Base-by-base conservation (phyloP, 2,797 vertebrate species). In the Danio albolineatus region DNA sequence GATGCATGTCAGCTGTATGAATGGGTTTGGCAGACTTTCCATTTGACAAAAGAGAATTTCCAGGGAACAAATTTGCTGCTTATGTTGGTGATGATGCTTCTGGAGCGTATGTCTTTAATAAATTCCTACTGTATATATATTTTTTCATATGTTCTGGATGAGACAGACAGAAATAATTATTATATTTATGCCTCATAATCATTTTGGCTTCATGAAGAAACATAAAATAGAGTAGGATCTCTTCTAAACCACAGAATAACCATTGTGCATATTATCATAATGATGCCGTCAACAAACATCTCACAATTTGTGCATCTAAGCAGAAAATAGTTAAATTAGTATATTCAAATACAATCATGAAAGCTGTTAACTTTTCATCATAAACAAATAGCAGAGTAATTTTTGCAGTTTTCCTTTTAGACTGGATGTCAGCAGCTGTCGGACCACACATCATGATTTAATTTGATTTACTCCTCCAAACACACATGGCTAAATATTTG, bases 401-500 rank as follows among this genome's bases (percentile, higher is more conserved):
- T 69, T 28, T 16, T n/a, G 21, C n/a, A 8, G n/a, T 19, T 71
- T 51, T 39, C 4, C 6, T 19, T 19, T 51, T 38, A 10, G 16
- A 39, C 7, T 14, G 0, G 28, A 54, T 76, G 14, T 65, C 2
- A 64, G 48, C 17, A 53, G 62, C 8, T 53, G 13, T 53, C 2
- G 28, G 44, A 19, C 60, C 10, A 66, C 64, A 69, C 28, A 49
- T 69, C 43, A 39, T 78, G 21, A 6, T 13, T 48, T 48, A 4
- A 16, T 19, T 38, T 38, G 10, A 38, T 46, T 46, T 48, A 21
- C 28, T 59, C 16, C 1, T 51, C 59, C 16, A 39, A 69, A 69
- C 54, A 69, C 44, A 49, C 28, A 72, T 41, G 51, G n/a, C 46
- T 49, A 78, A 75, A 80, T 80, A 83, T 86, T 86, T 83, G 74